phyloP scores from a whole-genome alignment of 2,888 invertebrate species.

The Epicampocera succincta region DNA sequence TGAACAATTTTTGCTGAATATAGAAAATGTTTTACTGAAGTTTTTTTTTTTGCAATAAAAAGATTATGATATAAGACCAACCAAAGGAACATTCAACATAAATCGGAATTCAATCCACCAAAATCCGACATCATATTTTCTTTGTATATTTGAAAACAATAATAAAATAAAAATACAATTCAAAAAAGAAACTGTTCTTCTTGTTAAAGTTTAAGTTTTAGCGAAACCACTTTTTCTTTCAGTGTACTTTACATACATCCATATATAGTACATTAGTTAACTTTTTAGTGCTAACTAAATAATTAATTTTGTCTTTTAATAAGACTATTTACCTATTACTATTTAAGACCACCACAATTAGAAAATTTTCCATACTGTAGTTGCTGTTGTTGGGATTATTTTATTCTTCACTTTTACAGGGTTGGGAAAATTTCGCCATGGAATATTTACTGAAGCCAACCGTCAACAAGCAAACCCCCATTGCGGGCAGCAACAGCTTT shows the following conservation, averaged over 20 bases:
- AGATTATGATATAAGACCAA: too few species aligned
- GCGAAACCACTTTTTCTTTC: not conserved
- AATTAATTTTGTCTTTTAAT: conserved; percentile 39
- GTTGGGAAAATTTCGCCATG: conserved; percentile 52
- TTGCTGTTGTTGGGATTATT: not conserved
- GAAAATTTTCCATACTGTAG: not conserved
- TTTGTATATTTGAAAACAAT: too few species aligned
- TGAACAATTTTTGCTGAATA: too few species aligned
- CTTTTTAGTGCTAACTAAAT: conserved; percentile 6
- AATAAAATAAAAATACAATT: too few species aligned
- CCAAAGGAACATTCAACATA: too few species aligned
- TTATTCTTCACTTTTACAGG: conserved; percentile 11
- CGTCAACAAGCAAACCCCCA: not conserved
- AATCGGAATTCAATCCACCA: too few species aligned
- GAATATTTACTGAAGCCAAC: conserved; percentile 29
- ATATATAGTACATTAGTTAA: not conserved
- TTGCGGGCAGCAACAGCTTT: too few species aligned
- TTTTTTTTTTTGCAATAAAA: too few species aligned
- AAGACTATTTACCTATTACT: conserved; percentile 19
- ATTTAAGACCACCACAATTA: conserved; percentile 15
- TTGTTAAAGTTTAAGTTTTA: too few species aligned
- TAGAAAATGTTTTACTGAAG: too few species aligned
- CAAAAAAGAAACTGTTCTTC: too few species aligned
- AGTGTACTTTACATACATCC: conserved; percentile 1
- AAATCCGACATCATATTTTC: too few species aligned